phyloP scores from a whole-genome alignment of 2,113 vertebrate genomes.

The Alouatta palliata region DNA sequence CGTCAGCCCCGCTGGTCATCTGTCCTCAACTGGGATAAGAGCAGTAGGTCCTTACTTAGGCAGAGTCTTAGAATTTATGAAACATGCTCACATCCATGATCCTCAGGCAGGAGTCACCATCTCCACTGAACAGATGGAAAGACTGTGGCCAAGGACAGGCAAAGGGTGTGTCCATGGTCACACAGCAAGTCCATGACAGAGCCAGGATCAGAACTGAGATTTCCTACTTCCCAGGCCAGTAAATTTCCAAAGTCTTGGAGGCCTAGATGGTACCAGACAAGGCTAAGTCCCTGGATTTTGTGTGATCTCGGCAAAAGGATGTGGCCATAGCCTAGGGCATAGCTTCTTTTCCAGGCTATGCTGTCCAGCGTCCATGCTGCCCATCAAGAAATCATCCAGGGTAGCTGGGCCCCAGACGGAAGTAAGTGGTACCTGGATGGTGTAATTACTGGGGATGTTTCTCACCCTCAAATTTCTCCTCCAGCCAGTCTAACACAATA shows the following conservation, averaged over 20 bases:
- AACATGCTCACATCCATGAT: not conserved
- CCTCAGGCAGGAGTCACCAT: not conserved
- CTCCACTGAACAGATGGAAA: not conserved
- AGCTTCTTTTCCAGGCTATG: not conserved
- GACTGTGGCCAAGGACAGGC: not conserved
- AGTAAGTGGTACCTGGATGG: not conserved
- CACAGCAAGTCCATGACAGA: not conserved
- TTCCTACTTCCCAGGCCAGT: not conserved
- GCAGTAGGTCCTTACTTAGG: not conserved
- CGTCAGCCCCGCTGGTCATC: not conserved
- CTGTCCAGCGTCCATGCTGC: not conserved
- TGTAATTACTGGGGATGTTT: not conserved
- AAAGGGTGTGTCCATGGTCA: not conserved
- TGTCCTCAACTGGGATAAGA: not conserved
- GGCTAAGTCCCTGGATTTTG: not conserved
- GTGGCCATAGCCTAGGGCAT: not conserved
- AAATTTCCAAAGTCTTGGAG: not conserved
- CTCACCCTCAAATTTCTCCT: not conserved
- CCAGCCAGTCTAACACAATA: not conserved
- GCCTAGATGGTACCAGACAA: not conserved
- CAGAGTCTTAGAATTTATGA: not conserved
- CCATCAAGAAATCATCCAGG: not conserved
- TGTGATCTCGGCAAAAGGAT: not conserved
- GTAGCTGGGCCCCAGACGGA: not conserved
- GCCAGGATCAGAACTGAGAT: not conserved